Evolutionary conservation across 2,888 invertebrate species (phyloP).

Genomic region (Fragum sueziense): DNA sequence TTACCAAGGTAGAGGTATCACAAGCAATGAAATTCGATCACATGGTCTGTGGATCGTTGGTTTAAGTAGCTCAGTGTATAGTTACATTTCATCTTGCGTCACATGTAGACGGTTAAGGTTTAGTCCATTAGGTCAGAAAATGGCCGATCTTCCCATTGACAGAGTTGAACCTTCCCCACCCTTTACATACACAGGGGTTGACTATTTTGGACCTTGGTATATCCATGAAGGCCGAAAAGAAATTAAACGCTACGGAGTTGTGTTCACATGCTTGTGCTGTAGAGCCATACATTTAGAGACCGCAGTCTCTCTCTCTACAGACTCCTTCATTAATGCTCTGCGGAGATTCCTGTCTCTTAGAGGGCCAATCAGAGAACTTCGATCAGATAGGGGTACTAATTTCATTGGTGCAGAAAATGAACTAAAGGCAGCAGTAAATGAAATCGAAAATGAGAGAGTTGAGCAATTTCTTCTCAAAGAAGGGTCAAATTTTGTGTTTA

Average conservation of each 20-base stretch:
- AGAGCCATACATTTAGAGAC: slow-evolving; percentile 66
- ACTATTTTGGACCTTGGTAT: slow-evolving; percentile 69
- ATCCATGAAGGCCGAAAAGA: slow-evolving; percentile 64
- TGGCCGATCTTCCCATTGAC: slow-evolving; percentile 63
- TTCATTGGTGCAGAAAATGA: too few species aligned
- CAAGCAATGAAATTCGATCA: too few species aligned
- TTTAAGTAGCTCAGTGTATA: too few species aligned
- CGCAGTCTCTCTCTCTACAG: slow-evolving; percentile 62
- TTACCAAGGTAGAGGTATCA: too few species aligned
- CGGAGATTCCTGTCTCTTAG: slow-evolving; percentile 62
- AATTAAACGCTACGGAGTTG: slow-evolving; percentile 68
- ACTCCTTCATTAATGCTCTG: slow-evolving; percentile 65
- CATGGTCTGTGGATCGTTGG: too few species aligned
- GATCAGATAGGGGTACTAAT: slow-evolving; percentile 67
- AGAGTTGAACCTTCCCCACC: slow-evolving; percentile 59
- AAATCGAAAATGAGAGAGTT: too few species aligned
- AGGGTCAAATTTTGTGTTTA: too few species aligned
- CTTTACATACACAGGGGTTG: slow-evolving; percentile 63
- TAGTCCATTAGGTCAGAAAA: slow-evolving; percentile 37
- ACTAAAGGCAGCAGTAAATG: too few species aligned
- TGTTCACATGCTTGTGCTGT: slow-evolving; percentile 65
- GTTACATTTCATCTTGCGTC: too few species aligned
- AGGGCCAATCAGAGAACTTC: slow-evolving; percentile 56
- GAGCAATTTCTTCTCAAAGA: too few species aligned
- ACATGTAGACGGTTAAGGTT: slow-evolving; percentile 35